A percentile compares a stretch with the other conserved stretches of the same genome.
phyloP scores from a whole-genome alignment of 2,888 invertebrate genomes.

The Tuberolachnus salignus region DNA sequence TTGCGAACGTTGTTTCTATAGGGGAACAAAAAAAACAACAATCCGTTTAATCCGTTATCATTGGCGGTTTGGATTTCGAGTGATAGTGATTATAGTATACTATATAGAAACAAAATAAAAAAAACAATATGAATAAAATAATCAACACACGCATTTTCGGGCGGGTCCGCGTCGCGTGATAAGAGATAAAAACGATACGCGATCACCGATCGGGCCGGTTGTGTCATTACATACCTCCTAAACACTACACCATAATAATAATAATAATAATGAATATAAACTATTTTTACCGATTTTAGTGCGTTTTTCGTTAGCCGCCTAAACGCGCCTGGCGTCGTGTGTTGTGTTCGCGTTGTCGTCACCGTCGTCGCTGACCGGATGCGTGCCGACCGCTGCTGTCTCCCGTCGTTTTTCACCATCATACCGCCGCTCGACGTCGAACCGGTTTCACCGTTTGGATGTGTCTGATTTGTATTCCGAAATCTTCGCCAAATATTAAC shows the following conservation, averaged over 20 bases:
- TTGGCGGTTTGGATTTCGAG: constrained; percentile 8
- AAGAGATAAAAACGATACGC: constrained; percentile 43
- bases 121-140: constrained; percentile 15
- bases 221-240: constrained; percentile 13
- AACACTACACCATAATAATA: too few species aligned
- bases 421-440: neutral
- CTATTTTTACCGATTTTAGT: constrained; percentile 2
- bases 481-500: neutral
- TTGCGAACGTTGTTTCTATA: neutral
- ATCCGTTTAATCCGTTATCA: neutral
- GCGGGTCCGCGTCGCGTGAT: constrained; percentile 52
- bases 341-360: neutral
- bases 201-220: constrained; percentile 45
- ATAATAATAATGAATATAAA: neutral
- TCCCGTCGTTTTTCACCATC: neutral
- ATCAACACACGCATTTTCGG: constrained; percentile 44
- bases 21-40: too few species aligned
- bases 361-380: neutral
- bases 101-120: too few species aligned
- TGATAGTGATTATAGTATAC: neutral
- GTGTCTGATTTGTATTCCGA: neutral
- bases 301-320: neutral
- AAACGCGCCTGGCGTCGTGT: too few species aligned
- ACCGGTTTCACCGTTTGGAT: constrained; percentile 29
- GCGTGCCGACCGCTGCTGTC: neutral